Percentiles rank a stretch among this genome's conserved stretches.
Evolutionary conservation across 2,888 invertebrate genomes (phyloP).

Genomic region (Lumbricus terrestris): DNA sequence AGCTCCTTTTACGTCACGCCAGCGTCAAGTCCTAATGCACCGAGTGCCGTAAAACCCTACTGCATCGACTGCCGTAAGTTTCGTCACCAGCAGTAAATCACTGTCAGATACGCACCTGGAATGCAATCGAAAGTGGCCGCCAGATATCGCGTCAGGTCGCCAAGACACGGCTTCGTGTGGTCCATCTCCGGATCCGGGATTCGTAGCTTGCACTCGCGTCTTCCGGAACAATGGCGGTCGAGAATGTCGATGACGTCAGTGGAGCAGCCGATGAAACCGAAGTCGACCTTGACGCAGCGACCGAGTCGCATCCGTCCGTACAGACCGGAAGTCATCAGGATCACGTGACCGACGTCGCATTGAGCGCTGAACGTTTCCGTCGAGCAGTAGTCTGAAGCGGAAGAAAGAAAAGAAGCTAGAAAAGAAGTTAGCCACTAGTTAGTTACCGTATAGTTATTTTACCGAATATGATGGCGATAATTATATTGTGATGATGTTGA

Average conservation of each 20-base stretch:
- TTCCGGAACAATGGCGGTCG: constrained; percentile 24
- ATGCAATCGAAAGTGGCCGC: constrained; percentile 20
- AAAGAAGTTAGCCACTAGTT: background rate
- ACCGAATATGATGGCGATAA: too few relatives aligned
- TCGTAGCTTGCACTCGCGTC: constrained; percentile 17
- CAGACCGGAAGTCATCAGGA: constrained; percentile 19
- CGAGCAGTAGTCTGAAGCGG: constrained; percentile 20
- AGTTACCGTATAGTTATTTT: too few relatives aligned
- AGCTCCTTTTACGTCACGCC: background rate
- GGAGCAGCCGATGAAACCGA: constrained; percentile 26
- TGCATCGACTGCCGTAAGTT: background rate
- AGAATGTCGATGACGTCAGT: constrained; percentile 26
- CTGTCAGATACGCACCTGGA: background rate
- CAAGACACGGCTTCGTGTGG: constrained; percentile 20
- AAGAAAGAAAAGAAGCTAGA: background rate
- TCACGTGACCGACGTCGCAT: constrained; percentile 26
- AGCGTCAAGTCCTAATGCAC: background rate
- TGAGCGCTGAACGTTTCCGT: constrained; percentile 24
- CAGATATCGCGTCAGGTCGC: constrained; percentile 25
- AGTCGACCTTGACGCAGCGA: constrained; percentile 26
- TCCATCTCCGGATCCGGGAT: constrained; percentile 29
- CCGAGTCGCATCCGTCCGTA: constrained; percentile 27
- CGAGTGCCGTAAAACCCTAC: background rate
- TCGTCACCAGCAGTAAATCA: background rate
- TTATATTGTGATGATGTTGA: too few relatives aligned